These are phyloP conservation scores for Leptinotarsa undecemlineata DNA, from an alignment of 1,140 invertebrate species.

Conservation along the genomic window DNA sequence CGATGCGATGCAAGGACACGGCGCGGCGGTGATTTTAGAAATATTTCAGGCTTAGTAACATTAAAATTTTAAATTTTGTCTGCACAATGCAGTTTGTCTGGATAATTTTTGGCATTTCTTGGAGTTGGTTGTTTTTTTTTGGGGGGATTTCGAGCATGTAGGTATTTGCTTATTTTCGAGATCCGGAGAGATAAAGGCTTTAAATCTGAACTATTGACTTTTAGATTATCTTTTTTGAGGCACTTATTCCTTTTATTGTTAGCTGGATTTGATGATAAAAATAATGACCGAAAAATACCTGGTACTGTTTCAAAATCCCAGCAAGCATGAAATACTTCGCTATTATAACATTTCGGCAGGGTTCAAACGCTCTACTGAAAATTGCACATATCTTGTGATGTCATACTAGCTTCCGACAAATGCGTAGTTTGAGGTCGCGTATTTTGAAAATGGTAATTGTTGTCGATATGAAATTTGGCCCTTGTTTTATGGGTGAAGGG, in stretches of 20 bases:
- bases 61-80: slow-evolving; percentile 44
- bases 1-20: slow-evolving; percentile 38
- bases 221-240: background rate
- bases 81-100: slow-evolving; percentile 45
- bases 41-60: slow-evolving; percentile 48
- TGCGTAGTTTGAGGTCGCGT: no score
- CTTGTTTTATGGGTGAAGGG: no score
- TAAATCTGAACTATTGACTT: slow-evolving; percentile 6
- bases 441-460: no score
- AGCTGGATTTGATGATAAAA: background rate
- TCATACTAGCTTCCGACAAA: no score
- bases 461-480: no score
- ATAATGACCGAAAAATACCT: no score
- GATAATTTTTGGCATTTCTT: slow-evolving; percentile 45
- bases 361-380: no score
- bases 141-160: background rate
- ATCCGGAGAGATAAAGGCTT: slow-evolving; percentile 7
- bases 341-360: no score
- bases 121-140: slow-evolving; percentile 36
- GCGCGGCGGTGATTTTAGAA: slow-evolving; percentile 43
- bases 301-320: no score
- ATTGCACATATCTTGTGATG: no score
- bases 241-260: background rate
- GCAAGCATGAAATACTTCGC: no score
- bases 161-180: slow-evolving; percentile 27